Evolutionary conservation across 37 sponge, comb jelly and placozoan species (phyloP).

Genomic region (Oopsacas minuta): DNA sequence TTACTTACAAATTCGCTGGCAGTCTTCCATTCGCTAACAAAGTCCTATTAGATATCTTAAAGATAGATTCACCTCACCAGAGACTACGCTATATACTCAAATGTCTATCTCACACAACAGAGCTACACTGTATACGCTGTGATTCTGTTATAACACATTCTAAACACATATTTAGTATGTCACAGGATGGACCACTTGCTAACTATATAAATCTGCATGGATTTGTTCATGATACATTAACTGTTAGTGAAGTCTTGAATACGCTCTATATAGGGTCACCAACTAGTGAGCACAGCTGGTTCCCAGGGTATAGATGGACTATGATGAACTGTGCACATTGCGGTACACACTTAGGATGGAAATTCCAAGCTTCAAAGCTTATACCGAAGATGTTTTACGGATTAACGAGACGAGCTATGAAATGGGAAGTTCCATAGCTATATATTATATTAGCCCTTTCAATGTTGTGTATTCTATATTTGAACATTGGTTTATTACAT

Average conservation of each 20-base stretch:
- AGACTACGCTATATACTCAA: not conserved
- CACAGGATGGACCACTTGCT: conserved; percentile 79
- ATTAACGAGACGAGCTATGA: conserved; percentile 27
- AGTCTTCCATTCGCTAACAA: conserved; percentile 11
- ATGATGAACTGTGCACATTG: conserved; percentile 51
- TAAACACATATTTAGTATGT: conserved; percentile 73
- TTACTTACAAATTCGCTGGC: conserved; percentile 20
- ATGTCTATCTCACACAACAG: not conserved
- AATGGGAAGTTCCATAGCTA: not conserved
- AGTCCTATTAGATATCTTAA: not conserved
- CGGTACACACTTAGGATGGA: conserved; percentile 66
- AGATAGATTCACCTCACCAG: not conserved
- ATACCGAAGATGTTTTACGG: conserved; percentile 55
- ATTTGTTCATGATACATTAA: conserved; percentile 78
- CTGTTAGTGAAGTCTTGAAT: conserved; percentile 40
- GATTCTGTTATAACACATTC: conserved; percentile 33
- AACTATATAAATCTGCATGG: conserved; percentile 81
- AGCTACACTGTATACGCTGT: conserved; percentile 40
- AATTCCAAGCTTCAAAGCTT: conserved; percentile 45
- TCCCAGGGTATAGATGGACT: conserved; percentile 88
- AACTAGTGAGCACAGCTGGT: conserved; percentile 73
- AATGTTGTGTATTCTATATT: too few relatives aligned
- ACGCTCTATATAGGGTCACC: conserved; percentile 23
- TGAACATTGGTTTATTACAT: too few relatives aligned
- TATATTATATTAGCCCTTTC: not conserved